Evolutionary conservation across 2,888 invertebrate genomes (phyloP).

Genomic region (Archips xylosteana): DNA sequence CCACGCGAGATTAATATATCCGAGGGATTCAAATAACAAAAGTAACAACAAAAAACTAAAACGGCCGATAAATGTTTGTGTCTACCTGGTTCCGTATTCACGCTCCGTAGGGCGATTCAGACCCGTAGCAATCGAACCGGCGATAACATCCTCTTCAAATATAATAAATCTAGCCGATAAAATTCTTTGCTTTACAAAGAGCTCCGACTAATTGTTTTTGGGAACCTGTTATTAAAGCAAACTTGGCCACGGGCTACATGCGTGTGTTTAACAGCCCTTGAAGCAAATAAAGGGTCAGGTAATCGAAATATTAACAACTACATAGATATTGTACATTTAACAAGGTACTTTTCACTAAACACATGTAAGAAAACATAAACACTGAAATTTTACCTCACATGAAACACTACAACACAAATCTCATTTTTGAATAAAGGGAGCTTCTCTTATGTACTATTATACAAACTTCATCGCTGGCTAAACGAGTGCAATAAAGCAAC

Average conservation of each 20-base stretch:
- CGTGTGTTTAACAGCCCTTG: slow-evolving; percentile 51
- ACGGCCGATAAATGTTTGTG: slow-evolving; percentile 77
- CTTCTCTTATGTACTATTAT: slow-evolving; percentile 55
- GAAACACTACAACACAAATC: slow-evolving; percentile 44
- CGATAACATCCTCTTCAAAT: slow-evolving; percentile 81
- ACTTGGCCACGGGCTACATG: slow-evolving; percentile 58
- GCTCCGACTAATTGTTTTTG: slow-evolving; percentile 77
- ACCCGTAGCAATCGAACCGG: slow-evolving; percentile 63
- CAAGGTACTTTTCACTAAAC: not conserved
- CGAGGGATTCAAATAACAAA: slow-evolving; percentile 79
- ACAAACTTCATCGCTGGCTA: slow-evolving; percentile 70
- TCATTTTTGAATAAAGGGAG: not conserved
- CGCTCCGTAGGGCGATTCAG: slow-evolving; percentile 60
- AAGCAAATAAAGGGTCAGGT: slow-evolving; percentile 56
- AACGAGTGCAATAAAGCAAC: slow-evolving; percentile 69
- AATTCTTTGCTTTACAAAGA: slow-evolving; percentile 74
- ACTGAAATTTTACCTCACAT: slow-evolving; percentile 45
- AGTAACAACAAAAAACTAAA: slow-evolving; percentile 80
- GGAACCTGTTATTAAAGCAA: slow-evolving; percentile 75
- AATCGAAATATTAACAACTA: slow-evolving; percentile 50
- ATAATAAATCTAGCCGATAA: slow-evolving; percentile 82
- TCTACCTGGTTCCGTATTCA: slow-evolving; percentile 72
- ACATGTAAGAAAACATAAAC: not conserved
- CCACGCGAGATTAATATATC: slow-evolving; percentile 83
- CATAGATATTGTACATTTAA: slow-evolving; percentile 35